A percentile compares a stretch with the other conserved stretches of the same genome.
Evolutionary conservation across 2,888 invertebrate genomes (phyloP).

Genomic region (Nasonia oneida): DNA sequence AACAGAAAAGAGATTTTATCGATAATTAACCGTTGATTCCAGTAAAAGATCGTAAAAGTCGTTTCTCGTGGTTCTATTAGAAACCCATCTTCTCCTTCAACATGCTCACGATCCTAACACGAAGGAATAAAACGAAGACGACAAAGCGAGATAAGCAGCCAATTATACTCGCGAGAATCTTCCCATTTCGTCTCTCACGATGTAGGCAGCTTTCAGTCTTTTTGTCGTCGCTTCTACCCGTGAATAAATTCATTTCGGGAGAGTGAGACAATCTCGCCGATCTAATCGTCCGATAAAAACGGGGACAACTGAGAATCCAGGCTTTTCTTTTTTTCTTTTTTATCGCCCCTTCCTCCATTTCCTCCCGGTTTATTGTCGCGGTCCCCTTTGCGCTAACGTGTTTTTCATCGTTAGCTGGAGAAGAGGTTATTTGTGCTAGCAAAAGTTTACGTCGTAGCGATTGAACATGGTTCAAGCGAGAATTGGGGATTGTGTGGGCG

Average conservation of each 20-base stretch:
- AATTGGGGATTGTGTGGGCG: conserved; percentile 31
- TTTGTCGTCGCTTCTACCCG: conserved; percentile 34
- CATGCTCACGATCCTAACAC: neutral
- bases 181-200: conserved; percentile 18
- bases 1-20: neutral
- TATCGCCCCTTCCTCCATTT: conserved; percentile 10
- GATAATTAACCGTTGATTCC: neutral
- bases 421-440: conserved; percentile 29
- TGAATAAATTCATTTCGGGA: conserved; percentile 63
- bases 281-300: conserved; percentile 64
- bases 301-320: conserved; percentile 24
- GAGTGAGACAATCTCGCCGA: conserved; percentile 58
- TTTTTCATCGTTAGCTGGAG: conserved; percentile 57
- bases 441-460: conserved; percentile 52
- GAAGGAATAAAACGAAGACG: neutral
- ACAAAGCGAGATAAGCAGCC: conserved; percentile 56
- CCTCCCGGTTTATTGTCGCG: conserved; percentile 43
- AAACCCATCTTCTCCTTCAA: conserved; percentile 26
- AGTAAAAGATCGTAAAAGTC: conserved; percentile 23
- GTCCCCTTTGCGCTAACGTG: conserved; percentile 47
- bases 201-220: conserved; percentile 21
- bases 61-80: conserved; percentile 19
- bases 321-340: conserved; percentile 28
- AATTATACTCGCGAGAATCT: conserved; percentile 50
- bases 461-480: conserved; percentile 44